Evolutionary conservation across 1,140 invertebrate species (phyloP).

Genomic region (Lepidostoma basale): DNA sequence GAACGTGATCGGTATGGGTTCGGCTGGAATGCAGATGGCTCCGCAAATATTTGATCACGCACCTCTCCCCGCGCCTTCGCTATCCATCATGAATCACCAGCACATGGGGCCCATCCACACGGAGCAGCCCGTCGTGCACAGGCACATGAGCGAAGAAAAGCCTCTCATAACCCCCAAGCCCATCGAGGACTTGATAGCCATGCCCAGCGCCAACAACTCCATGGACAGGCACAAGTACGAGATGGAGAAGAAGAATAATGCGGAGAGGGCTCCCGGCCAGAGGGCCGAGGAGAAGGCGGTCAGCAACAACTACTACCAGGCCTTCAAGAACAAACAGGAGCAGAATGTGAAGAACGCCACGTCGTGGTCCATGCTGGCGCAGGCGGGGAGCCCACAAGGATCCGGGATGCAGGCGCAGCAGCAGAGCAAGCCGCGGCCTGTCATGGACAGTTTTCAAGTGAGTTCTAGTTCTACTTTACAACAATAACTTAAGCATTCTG

Average conservation of each 20-base stretch:
- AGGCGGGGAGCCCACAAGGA: constrained; percentile 75
- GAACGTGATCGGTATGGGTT: constrained; percentile 59
- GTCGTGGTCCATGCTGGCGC: constrained; percentile 90
- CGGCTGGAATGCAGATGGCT: constrained; percentile 53
- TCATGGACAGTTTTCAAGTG: constrained; percentile 72
- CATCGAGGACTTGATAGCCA: constrained; percentile 66
- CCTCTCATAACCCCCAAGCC: constrained; percentile 65
- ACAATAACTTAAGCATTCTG: no score
- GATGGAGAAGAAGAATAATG: constrained; percentile 55
- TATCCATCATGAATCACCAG: constrained; percentile 49
- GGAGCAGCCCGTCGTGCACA: constrained; percentile 52
- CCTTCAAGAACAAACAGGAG: constrained; percentile 71
- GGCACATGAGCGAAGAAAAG: constrained; percentile 63
- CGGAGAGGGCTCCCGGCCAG: constrained; percentile 10
- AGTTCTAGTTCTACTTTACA: constrained; percentile 16
- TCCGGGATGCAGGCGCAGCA: constrained; percentile 62
- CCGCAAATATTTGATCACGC: constrained; percentile 73
- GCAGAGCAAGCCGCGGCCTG: constrained; percentile 67
- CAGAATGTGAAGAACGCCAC: constrained; percentile 86
- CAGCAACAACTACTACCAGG: constrained; percentile 66
- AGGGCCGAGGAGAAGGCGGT: constrained; percentile 58
- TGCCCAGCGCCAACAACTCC: constrained; percentile 58
- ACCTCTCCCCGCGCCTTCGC: constrained; percentile 50
- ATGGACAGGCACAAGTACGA: constrained; percentile 55
- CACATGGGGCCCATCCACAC: constrained; percentile 52